Base-by-base conservation (phyloP, 2,888 invertebrate species). In the Corbicula japonica region DNA sequence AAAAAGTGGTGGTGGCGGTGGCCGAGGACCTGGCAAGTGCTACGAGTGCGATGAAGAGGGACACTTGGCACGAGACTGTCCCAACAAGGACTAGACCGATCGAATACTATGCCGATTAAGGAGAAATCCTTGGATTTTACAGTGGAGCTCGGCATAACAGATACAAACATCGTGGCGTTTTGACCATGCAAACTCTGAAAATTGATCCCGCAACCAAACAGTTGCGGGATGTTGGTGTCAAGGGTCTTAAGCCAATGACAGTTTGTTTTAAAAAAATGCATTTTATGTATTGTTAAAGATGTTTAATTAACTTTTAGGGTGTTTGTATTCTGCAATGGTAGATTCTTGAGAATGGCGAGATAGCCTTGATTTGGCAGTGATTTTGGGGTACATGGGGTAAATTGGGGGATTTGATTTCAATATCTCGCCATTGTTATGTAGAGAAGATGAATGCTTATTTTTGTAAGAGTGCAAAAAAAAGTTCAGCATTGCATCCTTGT, bases 21-120 rank as follows among this genome's bases (percentile, higher is more conserved):
- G 66, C 8, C 41, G 60, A n/a, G 41, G 66, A 10, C 3, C 35
- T 15, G 12, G 32, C 12, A 63, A 66, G 23, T 74, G 78, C 50
- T 77, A 77, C 34, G 54, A 77, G 32, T 79, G 78, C 52, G 38
- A 50, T n/a, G 63, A 61, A 26, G 68, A 68, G 34, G 75, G 75
- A 34, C 75, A 75, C 54, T 15, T 75, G 1, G 68, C 75, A 0
- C 61, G 68, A 21, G 68, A 68, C 6, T 75, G 75, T 35, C 61
- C 50, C 4, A 32, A 54, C 41, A 58, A 28, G 18, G 73, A 65
- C 10, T 74, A 58, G 54, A 30, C 46, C 38, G 21, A 6, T 2
- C 8, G 10, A 32, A 28, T 41, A 15, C 23, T 48, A 62, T 46
- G 62, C 46, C 62, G 21, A 48, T 15, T n/a, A 44, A 28, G 35